Conservation (phyloP, 2,113 vertebrate species). For the Paraplagusia blochii region DNA sequence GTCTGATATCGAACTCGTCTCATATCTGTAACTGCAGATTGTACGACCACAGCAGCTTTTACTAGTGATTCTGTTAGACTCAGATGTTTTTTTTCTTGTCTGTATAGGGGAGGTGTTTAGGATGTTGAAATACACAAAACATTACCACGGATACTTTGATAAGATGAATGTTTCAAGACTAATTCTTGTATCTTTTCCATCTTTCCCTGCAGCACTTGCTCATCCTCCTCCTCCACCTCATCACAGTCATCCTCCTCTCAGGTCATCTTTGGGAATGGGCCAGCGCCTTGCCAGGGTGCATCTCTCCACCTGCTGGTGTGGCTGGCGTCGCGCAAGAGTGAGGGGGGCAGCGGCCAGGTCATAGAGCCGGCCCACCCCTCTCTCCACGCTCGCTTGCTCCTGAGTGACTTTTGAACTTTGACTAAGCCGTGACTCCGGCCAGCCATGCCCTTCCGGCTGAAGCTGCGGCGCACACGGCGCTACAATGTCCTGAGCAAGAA, state of each 20-base stretch:
- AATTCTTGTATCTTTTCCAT: constrained; percentile 15
- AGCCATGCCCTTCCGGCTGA: constrained; percentile 95
- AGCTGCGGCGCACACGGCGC: constrained; percentile 88
- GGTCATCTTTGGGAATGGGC: constrained; percentile 75
- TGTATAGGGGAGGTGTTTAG: constrained; percentile 11
- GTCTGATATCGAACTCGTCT: constrained; percentile 19
- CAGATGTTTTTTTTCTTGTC: constrained; percentile 11
- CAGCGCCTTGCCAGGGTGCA: constrained; percentile 69
- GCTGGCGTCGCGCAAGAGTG: constrained; percentile 63
- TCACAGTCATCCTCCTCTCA: constrained; percentile 42
- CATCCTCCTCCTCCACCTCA: constrained; percentile 18
- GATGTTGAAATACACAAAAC: not conserved
- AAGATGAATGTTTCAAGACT: constrained; percentile 6
- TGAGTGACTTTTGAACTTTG: constrained; percentile 58
- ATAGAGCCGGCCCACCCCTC: constrained; percentile 51
- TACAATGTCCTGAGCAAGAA: constrained; percentile 98
- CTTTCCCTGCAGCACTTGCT: constrained; percentile 34
- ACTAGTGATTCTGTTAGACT: constrained; percentile 5
- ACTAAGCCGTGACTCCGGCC: constrained; percentile 35
- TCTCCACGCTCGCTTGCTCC: constrained; percentile 29
- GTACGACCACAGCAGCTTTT: constrained; percentile 1
- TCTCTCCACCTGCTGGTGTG: constrained; percentile 66
- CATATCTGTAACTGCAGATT: constrained; percentile 1
- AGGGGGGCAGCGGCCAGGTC: constrained; percentile 48
- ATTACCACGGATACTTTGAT: constrained; percentile 10